Conservation (phyloP, 2,797 vertebrate genomes). For the Myotis pilosus region DNA sequence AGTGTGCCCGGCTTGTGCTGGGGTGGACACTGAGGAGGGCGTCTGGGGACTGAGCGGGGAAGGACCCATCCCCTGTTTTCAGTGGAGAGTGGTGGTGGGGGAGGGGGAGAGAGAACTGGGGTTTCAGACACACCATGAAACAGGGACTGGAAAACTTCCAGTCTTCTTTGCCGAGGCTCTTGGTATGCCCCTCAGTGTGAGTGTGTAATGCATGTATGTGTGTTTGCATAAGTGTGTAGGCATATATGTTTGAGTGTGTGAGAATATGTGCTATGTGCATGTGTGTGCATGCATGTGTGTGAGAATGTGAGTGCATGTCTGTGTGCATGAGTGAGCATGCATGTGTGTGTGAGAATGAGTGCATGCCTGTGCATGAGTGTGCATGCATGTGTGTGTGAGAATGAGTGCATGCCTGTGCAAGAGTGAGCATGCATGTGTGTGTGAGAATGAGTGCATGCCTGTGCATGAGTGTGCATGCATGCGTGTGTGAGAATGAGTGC, state of each 20-base stretch:
- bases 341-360: background rate
- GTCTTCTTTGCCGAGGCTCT: background rate
- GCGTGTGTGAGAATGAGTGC: too few relatives aligned
- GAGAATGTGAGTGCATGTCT: background rate
- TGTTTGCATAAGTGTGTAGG: too few relatives aligned
- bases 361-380: fast-evolving
- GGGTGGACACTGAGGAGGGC: background rate
- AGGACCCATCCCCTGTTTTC: background rate
- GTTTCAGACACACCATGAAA: fast-evolving
- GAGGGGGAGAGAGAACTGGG: background rate
- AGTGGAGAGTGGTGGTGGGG: fast-evolving
- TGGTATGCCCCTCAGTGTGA: fast-evolving
- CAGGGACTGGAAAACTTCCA: too few relatives aligned
- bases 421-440: background rate
- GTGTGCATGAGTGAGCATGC: background rate
- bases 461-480: background rate
- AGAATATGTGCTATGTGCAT: too few relatives aligned
- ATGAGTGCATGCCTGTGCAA: too few relatives aligned
- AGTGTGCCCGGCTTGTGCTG: too few relatives aligned
- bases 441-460: too few relatives aligned
- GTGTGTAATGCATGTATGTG: background rate
- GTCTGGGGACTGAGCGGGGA: background rate
- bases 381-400: too few relatives aligned
- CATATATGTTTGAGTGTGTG: background rate
- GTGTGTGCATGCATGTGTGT: background rate